Percentiles rank a stretch among this genome's conserved stretches.
These are phyloP conservation scores for Portevinia maculata DNA, from an alignment of 2,888 invertebrate genomes.

Conservation along the genomic window DNA sequence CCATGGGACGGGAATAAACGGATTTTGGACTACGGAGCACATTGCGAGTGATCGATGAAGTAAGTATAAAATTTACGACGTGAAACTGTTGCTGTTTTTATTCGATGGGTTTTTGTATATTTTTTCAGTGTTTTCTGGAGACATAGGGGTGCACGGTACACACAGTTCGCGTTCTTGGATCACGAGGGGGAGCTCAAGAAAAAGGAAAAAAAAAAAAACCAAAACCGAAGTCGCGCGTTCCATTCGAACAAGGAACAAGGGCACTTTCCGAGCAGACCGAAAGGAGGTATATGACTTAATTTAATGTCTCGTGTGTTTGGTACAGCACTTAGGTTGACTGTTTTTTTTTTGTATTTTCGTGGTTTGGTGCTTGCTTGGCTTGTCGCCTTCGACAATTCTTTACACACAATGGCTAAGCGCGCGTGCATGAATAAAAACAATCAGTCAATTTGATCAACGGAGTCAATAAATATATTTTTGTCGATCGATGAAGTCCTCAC, in stretches of 20 bases:
- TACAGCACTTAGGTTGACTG: constrained; percentile 65
- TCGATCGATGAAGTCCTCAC: constrained; percentile 64
- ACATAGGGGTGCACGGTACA: constrained; percentile 52
- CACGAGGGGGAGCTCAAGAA: constrained; percentile 30
- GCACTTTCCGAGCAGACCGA: constrained; percentile 68
- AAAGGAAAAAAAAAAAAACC: constrained; percentile 21
- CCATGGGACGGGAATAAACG: constrained; percentile 15
- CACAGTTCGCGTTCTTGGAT: constrained; percentile 31
- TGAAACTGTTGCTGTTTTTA: constrained; percentile 78
- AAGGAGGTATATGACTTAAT: constrained; percentile 76
- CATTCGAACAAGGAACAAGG: constrained; percentile 61
- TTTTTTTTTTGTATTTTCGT: constrained; percentile 52
- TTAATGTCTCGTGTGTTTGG: constrained; percentile 75
- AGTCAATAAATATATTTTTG: constrained; percentile 81
- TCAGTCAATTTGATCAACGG: constrained; percentile 82
- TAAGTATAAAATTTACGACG: constrained; percentile 81
- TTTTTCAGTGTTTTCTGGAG: constrained; percentile 52
- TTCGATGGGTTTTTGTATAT: constrained; percentile 47
- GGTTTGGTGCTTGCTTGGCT: constrained; percentile 66
- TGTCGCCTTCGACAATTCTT: constrained; percentile 52
- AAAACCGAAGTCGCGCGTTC: constrained; percentile 43
- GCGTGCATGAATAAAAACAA: constrained; percentile 81
- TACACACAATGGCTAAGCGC: constrained; percentile 65
- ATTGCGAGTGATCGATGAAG: constrained; percentile 81
- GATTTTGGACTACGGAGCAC: constrained; percentile 34